A percentile compares a stretch with the other conserved stretches of the same genome.
These are phyloP conservation scores for Coelopa frigida DNA, from an alignment of 1,140 invertebrate species.

Conservation along the genomic window DNA sequence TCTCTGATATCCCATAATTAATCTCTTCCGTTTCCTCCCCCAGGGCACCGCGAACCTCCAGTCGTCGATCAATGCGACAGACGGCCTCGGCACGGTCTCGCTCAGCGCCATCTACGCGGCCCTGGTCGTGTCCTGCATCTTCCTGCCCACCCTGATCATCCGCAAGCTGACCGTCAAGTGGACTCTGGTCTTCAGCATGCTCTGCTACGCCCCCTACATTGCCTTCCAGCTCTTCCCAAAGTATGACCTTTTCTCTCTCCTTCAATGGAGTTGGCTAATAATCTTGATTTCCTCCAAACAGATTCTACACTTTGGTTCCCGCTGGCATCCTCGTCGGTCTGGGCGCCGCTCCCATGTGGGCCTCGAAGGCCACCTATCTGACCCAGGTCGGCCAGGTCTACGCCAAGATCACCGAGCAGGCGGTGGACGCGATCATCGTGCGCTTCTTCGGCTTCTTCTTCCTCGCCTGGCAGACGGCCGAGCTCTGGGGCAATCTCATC, in stretches of 20 bases:
- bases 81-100: constrained; percentile 76
- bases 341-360: constrained; percentile 93
- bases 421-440: constrained; percentile 83
- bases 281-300: constrained; percentile 20
- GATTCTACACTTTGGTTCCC: constrained; percentile 85
- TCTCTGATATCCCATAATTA: constrained; percentile 37
- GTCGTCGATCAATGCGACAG: constrained; percentile 76
- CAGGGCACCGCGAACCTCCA: constrained; percentile 83
- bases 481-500: constrained; percentile 92
- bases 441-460: constrained; percentile 98
- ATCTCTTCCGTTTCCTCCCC: constrained; percentile 1
- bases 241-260: constrained; percentile 8
- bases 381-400: constrained; percentile 87
- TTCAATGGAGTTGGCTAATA: no score
- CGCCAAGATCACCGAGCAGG: constrained; percentile 77
- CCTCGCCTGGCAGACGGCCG: constrained; percentile 90
- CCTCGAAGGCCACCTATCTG: constrained; percentile 90
- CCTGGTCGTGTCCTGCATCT: constrained; percentile 84
- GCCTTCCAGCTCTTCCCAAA: constrained; percentile 83
- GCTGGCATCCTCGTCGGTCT: constrained; percentile 82
- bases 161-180: constrained; percentile 88
- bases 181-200: constrained; percentile 85
- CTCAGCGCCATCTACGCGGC: constrained; percentile 82
- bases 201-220: constrained; percentile 91
- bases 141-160: constrained; percentile 84